Evolutionary conservation across 1,140 invertebrate species (phyloP).

Genomic region (Conus betulinus): DNA sequence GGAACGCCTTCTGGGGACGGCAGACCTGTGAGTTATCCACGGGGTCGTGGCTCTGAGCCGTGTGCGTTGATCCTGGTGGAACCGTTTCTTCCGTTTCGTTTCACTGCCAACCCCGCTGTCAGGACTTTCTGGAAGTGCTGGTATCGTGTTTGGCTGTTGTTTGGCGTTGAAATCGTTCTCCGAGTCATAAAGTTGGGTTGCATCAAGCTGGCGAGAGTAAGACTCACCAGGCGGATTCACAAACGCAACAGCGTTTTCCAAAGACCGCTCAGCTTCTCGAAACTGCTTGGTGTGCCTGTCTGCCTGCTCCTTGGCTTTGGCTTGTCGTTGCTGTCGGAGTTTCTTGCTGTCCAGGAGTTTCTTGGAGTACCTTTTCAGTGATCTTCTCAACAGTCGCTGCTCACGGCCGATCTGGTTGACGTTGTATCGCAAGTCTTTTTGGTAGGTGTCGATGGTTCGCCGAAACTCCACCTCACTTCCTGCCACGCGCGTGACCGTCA

Average conservation of each 20-base stretch:
- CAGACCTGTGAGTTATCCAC: neutral
- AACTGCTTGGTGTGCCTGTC: slow-evolving; percentile 14
- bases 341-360: slow-evolving; percentile 44
- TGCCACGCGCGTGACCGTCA: slow-evolving; percentile 59
- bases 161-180: neutral
- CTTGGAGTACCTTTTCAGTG: slow-evolving; percentile 46
- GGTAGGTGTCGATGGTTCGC: slow-evolving; percentile 49
- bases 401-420: slow-evolving; percentile 50
- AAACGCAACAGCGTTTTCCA: neutral
- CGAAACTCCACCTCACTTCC: slow-evolving; percentile 54
- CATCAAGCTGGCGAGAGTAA: neutral
- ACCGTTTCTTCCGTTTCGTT: neutral
- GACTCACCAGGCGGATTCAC: slow-evolving; percentile 16
- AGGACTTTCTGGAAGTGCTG: neutral
- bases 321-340: slow-evolving; percentile 37
- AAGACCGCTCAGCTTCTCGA: neutral
- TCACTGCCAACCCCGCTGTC: neutral
- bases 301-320: slow-evolving; percentile 16
- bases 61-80: neutral
- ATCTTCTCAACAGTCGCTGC: slow-evolving; percentile 47
- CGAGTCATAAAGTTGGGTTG: slow-evolving; percentile 16
- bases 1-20: neutral
- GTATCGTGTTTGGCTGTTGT: neutral
- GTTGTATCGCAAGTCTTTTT: slow-evolving; percentile 51
- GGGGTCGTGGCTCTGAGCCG: neutral